These are phyloP conservation scores for Acipenser ruthenus DNA, from an alignment of 2,797 vertebrate species.

Conservation along the genomic window DNA sequence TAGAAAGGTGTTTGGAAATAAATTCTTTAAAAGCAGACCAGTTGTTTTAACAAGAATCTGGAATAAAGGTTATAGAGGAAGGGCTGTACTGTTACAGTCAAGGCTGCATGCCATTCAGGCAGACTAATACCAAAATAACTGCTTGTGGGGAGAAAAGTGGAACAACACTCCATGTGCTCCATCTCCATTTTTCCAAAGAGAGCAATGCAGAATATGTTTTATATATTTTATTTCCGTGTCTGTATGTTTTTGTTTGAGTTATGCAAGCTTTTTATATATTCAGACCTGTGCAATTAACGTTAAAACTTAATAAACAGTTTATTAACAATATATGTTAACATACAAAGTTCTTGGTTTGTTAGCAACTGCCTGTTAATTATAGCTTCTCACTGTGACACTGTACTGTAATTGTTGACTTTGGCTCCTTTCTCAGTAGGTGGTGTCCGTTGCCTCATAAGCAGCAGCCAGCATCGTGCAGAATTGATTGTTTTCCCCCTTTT, in stretches of 20 bases:
- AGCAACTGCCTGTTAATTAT: too few species aligned
- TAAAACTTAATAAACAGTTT: too few species aligned
- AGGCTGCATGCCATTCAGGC: not conserved
- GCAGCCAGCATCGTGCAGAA: not conserved
- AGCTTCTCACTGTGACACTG: not conserved
- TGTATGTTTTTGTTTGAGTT: too few species aligned
- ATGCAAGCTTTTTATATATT: too few species aligned
- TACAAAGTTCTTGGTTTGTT: too few species aligned
- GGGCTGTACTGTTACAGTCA: slow-evolving; percentile 2
- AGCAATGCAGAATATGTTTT: too few species aligned
- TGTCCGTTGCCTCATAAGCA: not conserved
- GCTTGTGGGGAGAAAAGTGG: not conserved
- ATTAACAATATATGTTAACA: too few species aligned
- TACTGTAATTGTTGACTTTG: not conserved
- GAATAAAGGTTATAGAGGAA: slow-evolving; percentile 2
- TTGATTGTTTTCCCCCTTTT: not conserved
- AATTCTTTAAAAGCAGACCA: not conserved
- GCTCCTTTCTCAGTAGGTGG: not conserved
- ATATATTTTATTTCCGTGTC: too few species aligned
- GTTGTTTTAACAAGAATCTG: slow-evolving; percentile 8
- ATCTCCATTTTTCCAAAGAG: too few species aligned
- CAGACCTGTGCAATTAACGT: too few species aligned
- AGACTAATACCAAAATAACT: not conserved
- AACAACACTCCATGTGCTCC: not conserved
- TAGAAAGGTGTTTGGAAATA: slow-evolving; percentile 7